Conservation (phyloP, 2,113 vertebrate species). For the Corapipo altera region DNA sequence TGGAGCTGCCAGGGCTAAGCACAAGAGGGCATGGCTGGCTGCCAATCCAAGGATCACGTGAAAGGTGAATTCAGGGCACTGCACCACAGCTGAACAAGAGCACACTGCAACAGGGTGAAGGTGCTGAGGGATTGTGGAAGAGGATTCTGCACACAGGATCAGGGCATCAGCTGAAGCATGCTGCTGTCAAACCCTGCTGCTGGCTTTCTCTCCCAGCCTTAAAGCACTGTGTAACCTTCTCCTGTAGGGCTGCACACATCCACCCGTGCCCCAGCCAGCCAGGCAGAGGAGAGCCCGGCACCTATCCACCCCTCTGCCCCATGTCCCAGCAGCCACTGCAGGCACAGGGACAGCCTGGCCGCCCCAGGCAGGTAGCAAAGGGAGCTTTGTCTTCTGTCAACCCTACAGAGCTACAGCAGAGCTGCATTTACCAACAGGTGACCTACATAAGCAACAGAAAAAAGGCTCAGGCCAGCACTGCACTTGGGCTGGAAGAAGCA, state of each 20-base stretch:
- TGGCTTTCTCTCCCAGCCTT: neutral
- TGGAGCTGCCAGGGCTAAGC: neutral
- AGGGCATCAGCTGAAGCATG: neutral
- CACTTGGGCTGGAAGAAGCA: neutral
- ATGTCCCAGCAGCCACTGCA: neutral
- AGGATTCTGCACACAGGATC: neutral
- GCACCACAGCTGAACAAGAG: neutral
- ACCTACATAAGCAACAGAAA: neutral
- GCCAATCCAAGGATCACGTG: neutral
- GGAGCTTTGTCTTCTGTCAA: neutral
- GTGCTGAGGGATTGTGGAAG: neutral
- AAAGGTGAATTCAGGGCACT: neutral
- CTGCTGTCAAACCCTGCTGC: neutral
- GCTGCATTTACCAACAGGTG: neutral
- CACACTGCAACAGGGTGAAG: neutral
- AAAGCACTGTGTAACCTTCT: neutral
- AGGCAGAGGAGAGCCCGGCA: neutral
- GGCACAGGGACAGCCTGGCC: neutral
- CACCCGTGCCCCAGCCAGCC: rapidly evolving
- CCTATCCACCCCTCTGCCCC: neutral
- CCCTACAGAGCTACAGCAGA: neutral
- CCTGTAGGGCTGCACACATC: neutral
- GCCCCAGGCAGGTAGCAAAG: neutral
- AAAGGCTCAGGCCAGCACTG: neutral
- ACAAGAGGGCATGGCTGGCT: neutral